Conservation (phyloP, 1,140 invertebrate species). For the Sycobia sp. region DNA sequence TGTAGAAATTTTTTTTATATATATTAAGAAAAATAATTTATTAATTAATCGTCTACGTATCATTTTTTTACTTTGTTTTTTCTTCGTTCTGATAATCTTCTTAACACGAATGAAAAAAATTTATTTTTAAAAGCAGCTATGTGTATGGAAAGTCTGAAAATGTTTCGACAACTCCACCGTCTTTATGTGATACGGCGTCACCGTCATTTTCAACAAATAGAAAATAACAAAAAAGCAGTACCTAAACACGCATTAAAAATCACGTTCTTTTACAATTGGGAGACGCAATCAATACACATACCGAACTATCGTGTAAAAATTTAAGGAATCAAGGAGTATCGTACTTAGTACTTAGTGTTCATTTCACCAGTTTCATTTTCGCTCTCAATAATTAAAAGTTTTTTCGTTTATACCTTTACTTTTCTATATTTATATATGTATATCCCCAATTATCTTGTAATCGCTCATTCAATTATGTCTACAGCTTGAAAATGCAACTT, state of each 20-base stretch:
- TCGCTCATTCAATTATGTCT: constrained; percentile 6
- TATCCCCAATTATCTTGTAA: background rate
- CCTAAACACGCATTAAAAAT: constrained; percentile 18
- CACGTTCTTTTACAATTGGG: constrained; percentile 15
- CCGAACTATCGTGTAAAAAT: constrained; percentile 13
- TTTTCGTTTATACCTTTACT: background rate
- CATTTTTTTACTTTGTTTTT: no score
- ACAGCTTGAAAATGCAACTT: constrained; percentile 16
- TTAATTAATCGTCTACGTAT: no score
- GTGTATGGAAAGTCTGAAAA: constrained; percentile 20
- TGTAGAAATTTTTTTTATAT: no score
- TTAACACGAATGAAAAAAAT: constrained; percentile 1
- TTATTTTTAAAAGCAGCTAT: constrained; percentile 18
- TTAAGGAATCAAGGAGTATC: constrained; percentile 26
- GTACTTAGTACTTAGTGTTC: constrained; percentile 12
- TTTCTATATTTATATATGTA: constrained; percentile 17
- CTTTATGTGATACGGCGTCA: constrained; percentile 25
- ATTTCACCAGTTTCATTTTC: constrained; percentile 20
- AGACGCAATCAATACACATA: constrained; percentile 29
- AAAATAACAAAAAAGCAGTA: constrained; percentile 30
- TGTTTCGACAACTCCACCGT: no score
- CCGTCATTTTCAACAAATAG: constrained; percentile 9
- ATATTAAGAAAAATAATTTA: no score
- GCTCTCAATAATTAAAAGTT: constrained; percentile 18
- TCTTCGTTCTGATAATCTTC: no score